Conservation (phyloP, 1,140 invertebrate genomes). For the Tribolium madens region DNA sequence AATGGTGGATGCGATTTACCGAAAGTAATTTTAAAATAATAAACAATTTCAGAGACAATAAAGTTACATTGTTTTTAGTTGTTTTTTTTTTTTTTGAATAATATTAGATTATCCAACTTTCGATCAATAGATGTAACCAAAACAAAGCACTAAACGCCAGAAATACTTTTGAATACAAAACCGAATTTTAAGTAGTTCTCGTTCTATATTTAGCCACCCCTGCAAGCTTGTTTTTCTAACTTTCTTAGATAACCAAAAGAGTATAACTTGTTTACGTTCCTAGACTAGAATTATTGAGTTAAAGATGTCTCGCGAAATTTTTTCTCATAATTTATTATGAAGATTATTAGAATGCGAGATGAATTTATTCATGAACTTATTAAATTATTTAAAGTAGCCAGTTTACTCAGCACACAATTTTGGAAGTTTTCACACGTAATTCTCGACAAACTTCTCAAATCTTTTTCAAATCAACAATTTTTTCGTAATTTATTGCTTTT, state of each 20-base stretch:
- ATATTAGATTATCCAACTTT: too few species aligned
- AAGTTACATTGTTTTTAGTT: too few species aligned
- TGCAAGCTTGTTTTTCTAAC: not conserved
- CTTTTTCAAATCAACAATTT: constrained; percentile 18
- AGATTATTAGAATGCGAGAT: not conserved
- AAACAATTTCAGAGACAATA: too few species aligned
- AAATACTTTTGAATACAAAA: not conserved
- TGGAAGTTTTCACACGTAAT: not conserved
- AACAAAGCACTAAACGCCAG: not conserved
- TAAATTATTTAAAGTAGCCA: not conserved
- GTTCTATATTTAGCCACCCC: not conserved
- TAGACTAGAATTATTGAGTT: not conserved
- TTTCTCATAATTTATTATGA: not conserved
- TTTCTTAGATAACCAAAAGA: not conserved
- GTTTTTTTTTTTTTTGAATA: too few species aligned
- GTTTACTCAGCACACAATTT: not conserved
- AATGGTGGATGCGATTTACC: too few species aligned
- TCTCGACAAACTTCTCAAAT: not conserved
- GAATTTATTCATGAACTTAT: not conserved
- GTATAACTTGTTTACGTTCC: not conserved
- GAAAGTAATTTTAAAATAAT: too few species aligned
- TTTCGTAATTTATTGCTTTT: constrained; percentile 1
- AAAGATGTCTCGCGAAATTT: not conserved
- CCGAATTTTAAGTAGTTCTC: not conserved
- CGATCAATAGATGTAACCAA: too few species aligned